Percentiles rank a stretch among this genome's conserved stretches.
These are phyloP conservation scores for Coboldia fuscipes DNA, from an alignment of 1,140 invertebrate species.

Conservation along the genomic window DNA sequence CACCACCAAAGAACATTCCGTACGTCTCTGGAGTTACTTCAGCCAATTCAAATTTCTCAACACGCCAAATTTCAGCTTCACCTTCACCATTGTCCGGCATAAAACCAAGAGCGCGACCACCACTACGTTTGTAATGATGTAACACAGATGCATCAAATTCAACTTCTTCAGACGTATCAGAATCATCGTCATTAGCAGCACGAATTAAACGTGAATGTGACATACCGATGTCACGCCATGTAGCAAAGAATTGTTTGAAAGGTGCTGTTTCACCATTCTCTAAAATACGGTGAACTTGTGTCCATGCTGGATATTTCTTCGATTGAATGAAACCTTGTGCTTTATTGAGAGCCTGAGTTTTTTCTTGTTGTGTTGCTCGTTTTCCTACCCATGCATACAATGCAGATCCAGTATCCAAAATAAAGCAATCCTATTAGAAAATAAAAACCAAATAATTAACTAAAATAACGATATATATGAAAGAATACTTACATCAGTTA, in stretches of 20 bases:
- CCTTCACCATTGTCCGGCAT: conserved; percentile 51
- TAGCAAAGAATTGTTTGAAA: conserved; percentile 59
- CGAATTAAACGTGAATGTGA: conserved; percentile 29
- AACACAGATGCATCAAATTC: conserved; percentile 15
- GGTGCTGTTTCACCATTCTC: conserved; percentile 49
- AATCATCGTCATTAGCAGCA: conserved; percentile 18
- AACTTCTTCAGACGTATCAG: conserved; percentile 11
- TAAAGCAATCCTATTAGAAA: conserved; percentile 49
- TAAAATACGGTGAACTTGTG: conserved; percentile 42
- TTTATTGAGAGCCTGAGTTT: conserved; percentile 49
- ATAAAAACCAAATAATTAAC: conserved; percentile 2
- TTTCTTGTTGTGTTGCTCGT: conserved; percentile 51
- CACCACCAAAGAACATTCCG: conserved; percentile 51
- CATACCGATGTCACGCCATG: conserved; percentile 45
- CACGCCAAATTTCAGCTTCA: conserved; percentile 24
- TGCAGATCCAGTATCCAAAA: conserved; percentile 59
- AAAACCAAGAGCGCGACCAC: conserved; percentile 35
- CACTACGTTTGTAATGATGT: conserved; percentile 20
- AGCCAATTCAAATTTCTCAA: conserved; percentile 32
- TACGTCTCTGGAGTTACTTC: conserved; percentile 29
- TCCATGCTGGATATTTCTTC: conserved; percentile 62
- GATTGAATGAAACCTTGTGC: conserved; percentile 42
- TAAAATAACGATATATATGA: conserved; percentile 4
- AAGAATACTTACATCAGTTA: conserved; percentile 36
- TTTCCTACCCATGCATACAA: conserved; percentile 77